Evolutionary conservation across 2,888 invertebrate species (phyloP).

Genomic region (Plebejus anna): DNA sequence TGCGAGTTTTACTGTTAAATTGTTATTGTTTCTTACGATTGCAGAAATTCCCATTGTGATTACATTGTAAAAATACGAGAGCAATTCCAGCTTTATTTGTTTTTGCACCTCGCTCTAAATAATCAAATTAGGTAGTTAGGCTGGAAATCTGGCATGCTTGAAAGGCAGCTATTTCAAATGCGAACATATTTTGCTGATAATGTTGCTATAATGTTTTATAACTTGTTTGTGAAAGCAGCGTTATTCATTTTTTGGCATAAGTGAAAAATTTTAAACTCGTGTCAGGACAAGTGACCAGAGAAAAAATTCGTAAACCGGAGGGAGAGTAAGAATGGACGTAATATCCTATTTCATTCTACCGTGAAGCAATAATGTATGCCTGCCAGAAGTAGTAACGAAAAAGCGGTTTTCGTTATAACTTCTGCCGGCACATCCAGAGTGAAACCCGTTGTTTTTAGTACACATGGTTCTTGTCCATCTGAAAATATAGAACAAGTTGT

Average conservation of each 20-base stretch:
- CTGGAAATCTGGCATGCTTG: not conserved
- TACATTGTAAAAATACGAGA: conserved; percentile 13
- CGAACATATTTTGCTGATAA: not conserved
- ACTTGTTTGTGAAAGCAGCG: too few species aligned
- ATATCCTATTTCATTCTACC: too few species aligned
- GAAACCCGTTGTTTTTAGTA: not conserved
- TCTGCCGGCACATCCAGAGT: not conserved
- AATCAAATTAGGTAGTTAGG: not conserved
- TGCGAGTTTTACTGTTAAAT: not conserved
- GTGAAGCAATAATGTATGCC: too few species aligned
- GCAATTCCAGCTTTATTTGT: not conserved
- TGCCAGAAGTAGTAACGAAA: too few species aligned
- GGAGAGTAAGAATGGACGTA: too few species aligned
- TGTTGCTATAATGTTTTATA: too few species aligned
- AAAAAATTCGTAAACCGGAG: too few species aligned
- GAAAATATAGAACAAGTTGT: not conserved
- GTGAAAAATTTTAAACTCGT: too few species aligned
- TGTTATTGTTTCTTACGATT: conserved; percentile 22
- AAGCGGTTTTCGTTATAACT: not conserved
- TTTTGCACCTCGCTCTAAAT: not conserved
- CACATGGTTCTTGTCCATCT: not conserved
- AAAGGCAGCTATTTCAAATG: not conserved
- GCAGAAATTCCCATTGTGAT: conserved; percentile 1
- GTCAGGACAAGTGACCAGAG: too few species aligned
- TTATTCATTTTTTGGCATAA: too few species aligned